phyloP scores from a whole-genome alignment of 23 tunicate genomes.

The Trididemnum clinides region DNA sequence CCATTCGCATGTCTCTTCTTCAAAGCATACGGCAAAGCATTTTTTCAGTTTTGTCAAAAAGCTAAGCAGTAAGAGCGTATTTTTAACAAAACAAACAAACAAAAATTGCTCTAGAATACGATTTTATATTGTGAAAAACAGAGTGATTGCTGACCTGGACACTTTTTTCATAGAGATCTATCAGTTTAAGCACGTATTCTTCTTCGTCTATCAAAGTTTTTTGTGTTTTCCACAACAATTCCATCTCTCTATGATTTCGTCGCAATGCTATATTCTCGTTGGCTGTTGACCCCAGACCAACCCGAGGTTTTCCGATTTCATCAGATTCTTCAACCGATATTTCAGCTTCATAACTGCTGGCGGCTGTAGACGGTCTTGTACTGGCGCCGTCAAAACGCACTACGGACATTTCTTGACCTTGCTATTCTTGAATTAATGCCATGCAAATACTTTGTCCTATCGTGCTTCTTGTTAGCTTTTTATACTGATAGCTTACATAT shows the following conservation, averaged over 20 bases:
- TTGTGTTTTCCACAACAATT: constrained; percentile 70
- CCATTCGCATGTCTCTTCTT: too few species aligned
- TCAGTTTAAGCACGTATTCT: constrained; percentile 68
- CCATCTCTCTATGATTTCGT: constrained; percentile 74
- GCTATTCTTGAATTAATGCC: too few species aligned
- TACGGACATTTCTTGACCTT: not conserved
- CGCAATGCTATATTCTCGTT: constrained; percentile 85
- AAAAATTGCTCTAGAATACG: too few species aligned
- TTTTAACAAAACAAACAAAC: too few species aligned
- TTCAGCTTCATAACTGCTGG: constrained; percentile 25
- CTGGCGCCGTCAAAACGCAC: not conserved
- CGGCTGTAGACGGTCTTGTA: constrained; percentile 20
- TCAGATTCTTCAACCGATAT: constrained; percentile 21
- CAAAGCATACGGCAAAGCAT: too few species aligned
- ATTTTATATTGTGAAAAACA: too few species aligned
- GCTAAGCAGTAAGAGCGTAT: too few species aligned
- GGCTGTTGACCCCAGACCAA: constrained; percentile 84
- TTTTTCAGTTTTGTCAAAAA: too few species aligned
- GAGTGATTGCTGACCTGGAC: too few species aligned
- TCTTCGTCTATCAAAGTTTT: constrained; percentile 70
- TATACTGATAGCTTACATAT: too few species aligned
- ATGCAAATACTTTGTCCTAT: too few species aligned
- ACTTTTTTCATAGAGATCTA: constrained; percentile 76
- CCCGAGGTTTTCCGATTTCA: constrained; percentile 59
- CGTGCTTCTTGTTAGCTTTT: too few species aligned